Conservation (phyloP, 2,888 invertebrate genomes). For the Macrosoma leucophasiata region DNA sequence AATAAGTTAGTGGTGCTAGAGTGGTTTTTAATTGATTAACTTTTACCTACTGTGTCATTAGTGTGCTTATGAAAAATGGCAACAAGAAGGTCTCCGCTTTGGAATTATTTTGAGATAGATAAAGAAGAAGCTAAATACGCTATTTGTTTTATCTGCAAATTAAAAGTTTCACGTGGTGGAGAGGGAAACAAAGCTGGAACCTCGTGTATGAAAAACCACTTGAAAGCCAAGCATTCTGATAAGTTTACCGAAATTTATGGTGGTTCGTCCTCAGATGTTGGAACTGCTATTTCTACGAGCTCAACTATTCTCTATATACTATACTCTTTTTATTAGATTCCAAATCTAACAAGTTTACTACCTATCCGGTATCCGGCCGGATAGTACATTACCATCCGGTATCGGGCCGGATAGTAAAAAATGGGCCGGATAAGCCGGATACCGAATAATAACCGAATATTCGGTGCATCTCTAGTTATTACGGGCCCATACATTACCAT, state of each 20-base stretch:
- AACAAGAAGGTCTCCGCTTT: constrained; percentile 3
- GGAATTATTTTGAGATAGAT: constrained; percentile 3
- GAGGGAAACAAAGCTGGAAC: constrained; percentile 17
- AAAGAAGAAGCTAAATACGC: background rate
- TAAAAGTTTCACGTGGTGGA: background rate
- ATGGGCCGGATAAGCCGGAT: too few relatives aligned
- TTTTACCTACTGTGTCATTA: constrained; percentile 4
- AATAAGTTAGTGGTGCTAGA: background rate
- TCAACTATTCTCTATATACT: too few relatives aligned
- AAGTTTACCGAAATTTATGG: constrained; percentile 2
- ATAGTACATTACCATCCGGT: too few relatives aligned
- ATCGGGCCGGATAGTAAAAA: too few relatives aligned
- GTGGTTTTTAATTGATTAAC: constrained; percentile 2
- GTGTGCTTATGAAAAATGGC: constrained; percentile 3
- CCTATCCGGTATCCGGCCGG: too few relatives aligned
- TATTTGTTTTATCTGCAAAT: background rate
- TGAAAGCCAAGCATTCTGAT: constrained; percentile 3
- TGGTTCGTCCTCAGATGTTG: constrained; percentile 3
- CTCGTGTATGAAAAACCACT: constrained; percentile 2
- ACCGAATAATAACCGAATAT: too few relatives aligned
- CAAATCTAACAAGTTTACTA: too few relatives aligned
- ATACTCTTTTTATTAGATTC: too few relatives aligned
- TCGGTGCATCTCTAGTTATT: too few relatives aligned
- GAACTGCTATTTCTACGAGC: constrained; percentile 2
- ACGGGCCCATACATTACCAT: too few relatives aligned